Base-by-base conservation (phyloP, 2,797 vertebrate genomes). In the Fundulus diaphanus region DNA sequence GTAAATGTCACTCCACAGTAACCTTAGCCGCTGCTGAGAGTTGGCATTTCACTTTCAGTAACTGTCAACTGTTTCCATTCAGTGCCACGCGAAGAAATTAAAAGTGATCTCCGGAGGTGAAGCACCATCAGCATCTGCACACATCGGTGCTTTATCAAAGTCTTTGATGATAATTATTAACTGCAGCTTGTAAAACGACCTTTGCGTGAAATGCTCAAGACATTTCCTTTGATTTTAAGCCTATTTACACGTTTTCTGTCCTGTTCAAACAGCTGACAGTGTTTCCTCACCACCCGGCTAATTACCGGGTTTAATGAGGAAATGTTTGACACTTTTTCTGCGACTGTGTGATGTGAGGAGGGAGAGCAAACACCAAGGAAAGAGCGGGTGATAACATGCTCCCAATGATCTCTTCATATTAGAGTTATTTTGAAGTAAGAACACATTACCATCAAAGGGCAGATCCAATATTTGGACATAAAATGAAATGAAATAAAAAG, bases 281-380 rank as follows among this genome's bases (percentile, higher is more conserved):
- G 40, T 79, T 76, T 73, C 35, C 67, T 84, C 71, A 73, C 27
- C 74, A 57, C 52, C 15, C 27, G 72, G 69, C 66, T 81, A 72
- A 89, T 92, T 88, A 89, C 82, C 85, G 80, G 51, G 72, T 88
- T 82, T 82, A 79, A 81, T 76, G 70, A 74, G 63, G 76, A 33
- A 74, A 67, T 49, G 74, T 86, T 88, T 42, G n/a, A 70, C 85
- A 87, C 87, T 59, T 82, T 82, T 61, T 51, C 71, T 57, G 81
- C 85, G 81, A 89, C 42, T 86, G 68, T 70, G 70, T 75, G 72
- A 76, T 79, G 82, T 82, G 78, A 83, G 63, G 37, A 66, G 15
- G 16, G 15, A 49, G 48, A 20, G 48, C 48, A 49, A 49, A 49
- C 48, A 49, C 48, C 48, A 20, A 49, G 48, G 48, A 49, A 49